A percentile compares a stretch with the other conserved stretches of the same genome.
phyloP scores from a whole-genome alignment of 2,888 invertebrate species.

The Hemistola chrysoprasaria region DNA sequence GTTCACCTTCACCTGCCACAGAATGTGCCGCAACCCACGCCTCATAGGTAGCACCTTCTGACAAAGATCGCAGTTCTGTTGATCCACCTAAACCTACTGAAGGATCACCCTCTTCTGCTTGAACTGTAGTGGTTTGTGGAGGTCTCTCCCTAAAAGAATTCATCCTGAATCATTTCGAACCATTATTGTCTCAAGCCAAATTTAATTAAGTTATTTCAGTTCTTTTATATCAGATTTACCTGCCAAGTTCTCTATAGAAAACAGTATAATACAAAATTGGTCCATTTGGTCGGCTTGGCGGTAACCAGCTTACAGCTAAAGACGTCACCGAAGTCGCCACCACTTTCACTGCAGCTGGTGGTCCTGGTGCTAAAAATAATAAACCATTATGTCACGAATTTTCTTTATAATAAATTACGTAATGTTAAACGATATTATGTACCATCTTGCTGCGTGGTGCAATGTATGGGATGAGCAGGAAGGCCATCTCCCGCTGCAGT shows the following conservation, averaged over 20 bases:
- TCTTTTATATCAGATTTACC: conserved; percentile 47
- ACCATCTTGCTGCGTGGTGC: conserved; percentile 94
- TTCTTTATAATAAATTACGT: no score
- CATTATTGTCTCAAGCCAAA: no score
- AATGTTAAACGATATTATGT: conserved; percentile 33
- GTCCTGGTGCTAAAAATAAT: conserved; percentile 87
- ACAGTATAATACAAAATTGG: conserved; percentile 91
- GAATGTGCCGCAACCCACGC: conserved; percentile 95
- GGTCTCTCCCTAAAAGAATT: conserved; percentile 60
- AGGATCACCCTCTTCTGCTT: conserved; percentile 61
- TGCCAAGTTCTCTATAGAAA: conserved; percentile 88
- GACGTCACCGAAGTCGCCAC: conserved; percentile 91
- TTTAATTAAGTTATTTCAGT: no score
- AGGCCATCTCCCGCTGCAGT: conserved; percentile 93
- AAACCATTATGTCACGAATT: no score
- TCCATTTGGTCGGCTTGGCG: conserved; percentile 91
- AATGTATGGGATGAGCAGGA: conserved; percentile 88
- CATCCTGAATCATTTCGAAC: no score
- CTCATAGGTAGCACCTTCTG: conserved; percentile 89
- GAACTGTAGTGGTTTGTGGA: conserved; percentile 70
- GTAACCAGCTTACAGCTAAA: conserved; percentile 92
- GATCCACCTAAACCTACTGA: conserved; percentile 74
- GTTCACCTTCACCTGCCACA: conserved; percentile 89
- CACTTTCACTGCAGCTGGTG: conserved; percentile 92
- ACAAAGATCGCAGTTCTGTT: conserved; percentile 86